These are phyloP conservation scores for Lampris megalopsis DNA, from an alignment of 2,113 vertebrate species.

Conservation along the genomic window DNA sequence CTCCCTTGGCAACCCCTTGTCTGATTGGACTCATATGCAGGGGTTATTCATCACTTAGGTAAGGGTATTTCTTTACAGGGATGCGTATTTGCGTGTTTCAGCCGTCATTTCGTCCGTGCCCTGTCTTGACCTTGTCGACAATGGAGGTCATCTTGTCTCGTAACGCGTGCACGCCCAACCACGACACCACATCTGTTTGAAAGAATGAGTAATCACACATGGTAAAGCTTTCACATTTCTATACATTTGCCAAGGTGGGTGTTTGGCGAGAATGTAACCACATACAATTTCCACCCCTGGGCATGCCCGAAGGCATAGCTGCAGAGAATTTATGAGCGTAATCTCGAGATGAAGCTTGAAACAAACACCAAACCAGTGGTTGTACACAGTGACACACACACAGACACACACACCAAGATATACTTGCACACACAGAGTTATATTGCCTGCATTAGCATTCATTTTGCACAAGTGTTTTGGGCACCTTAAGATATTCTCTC, in stretches of 20 bases:
- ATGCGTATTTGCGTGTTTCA: conserved; percentile 31
- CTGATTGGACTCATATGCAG: conserved; percentile 71
- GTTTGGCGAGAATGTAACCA: conserved; percentile 58
- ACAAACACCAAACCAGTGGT: conserved; percentile 44
- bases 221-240: conserved; percentile 56
- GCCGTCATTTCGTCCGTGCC: conserved; percentile 34
- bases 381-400: background rate
- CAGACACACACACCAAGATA: conserved; percentile 3
- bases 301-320: conserved; percentile 41
- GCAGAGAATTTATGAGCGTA: conserved; percentile 46
- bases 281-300: conserved; percentile 62
- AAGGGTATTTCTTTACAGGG: conserved; percentile 34
- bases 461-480: no score
- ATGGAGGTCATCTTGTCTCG: conserved; percentile 6
- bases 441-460: no score
- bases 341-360: conserved; percentile 49
- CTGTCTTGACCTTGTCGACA: conserved; percentile 21
- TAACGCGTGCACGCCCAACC: conserved; percentile 2
- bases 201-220: conserved; percentile 26
- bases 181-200: conserved; percentile 21
- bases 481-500: no score
- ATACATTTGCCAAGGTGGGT: conserved; percentile 45
- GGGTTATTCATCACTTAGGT: conserved; percentile 52
- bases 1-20: conserved; percentile 51
- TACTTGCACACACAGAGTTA: conserved; percentile 4